These are phyloP conservation scores for Pyrgus malvae DNA, from an alignment of 2,888 invertebrate genomes.

Conservation along the genomic window DNA sequence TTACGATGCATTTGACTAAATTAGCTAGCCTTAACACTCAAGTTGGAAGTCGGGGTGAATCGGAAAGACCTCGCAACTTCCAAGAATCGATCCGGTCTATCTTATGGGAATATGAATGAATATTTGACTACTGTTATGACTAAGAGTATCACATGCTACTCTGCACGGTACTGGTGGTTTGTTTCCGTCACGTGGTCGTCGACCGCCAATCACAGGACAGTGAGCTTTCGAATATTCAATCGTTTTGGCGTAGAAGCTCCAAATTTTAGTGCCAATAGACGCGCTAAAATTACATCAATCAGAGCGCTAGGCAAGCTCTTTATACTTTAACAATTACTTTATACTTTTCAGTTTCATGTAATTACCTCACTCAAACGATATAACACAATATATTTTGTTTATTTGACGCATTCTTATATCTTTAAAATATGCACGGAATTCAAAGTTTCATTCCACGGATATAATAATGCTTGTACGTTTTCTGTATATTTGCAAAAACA, in stretches of 20 bases:
- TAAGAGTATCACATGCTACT: slow-evolving; percentile 78
- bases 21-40: slow-evolving; percentile 63
- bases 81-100: slow-evolving; percentile 38
- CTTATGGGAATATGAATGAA: slow-evolving; percentile 51
- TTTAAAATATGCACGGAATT: too few species aligned
- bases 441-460: too few species aligned
- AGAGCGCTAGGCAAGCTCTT: too few species aligned
- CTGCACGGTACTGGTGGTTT: slow-evolving; percentile 54
- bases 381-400: too few species aligned
- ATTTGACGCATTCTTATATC: too few species aligned
- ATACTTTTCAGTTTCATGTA: too few species aligned
- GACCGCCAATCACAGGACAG: background rate
- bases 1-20: slow-evolving; percentile 77
- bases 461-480: too few species aligned
- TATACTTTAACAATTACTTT: too few species aligned
- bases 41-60: slow-evolving; percentile 64
- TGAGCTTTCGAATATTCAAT: background rate
- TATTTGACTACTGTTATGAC: slow-evolving; percentile 62
- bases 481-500: too few species aligned
- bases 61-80: slow-evolving; percentile 40
- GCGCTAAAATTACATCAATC: too few species aligned
- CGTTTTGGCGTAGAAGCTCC: background rate
- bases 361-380: too few species aligned
- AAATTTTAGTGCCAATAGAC: too few species aligned
- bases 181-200: slow-evolving; percentile 58